Evolutionary conservation across 2,113 vertebrate genomes (phyloP).

Genomic region (Grantiella picta): DNA sequence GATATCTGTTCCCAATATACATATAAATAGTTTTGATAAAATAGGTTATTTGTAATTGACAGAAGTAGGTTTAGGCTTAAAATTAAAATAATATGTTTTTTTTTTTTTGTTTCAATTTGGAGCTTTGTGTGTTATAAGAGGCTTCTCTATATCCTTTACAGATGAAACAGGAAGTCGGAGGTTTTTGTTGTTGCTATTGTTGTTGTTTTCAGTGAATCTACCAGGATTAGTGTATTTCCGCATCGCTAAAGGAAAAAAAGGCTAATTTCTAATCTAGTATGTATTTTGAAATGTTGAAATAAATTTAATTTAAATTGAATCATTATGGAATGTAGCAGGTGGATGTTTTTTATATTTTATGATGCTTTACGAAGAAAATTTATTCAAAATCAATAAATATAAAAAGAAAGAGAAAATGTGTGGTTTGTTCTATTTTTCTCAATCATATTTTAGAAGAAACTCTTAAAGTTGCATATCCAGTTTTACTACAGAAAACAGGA

Average conservation of each 20-base stretch:
- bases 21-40: background rate
- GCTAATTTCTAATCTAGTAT: background rate
- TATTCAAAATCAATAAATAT: background rate
- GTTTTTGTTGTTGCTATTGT: background rate
- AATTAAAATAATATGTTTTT: background rate
- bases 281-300: background rate
- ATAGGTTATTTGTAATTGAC: background rate
- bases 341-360: background rate
- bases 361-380: background rate
- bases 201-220: background rate
- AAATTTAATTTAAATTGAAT: background rate
- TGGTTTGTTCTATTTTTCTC: background rate
- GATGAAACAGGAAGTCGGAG: background rate
- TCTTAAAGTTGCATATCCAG: background rate
- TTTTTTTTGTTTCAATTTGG: background rate
- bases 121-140: background rate
- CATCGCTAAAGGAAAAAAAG: background rate
- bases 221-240: background rate
- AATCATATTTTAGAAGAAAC: background rate
- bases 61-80: background rate
- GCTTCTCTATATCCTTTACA: background rate
- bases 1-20: background rate
- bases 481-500: background rate
- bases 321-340: background rate
- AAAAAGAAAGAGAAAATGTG: background rate